phyloP scores from a whole-genome alignment of 1,140 invertebrate species.

The Meloidogyne exigua region DNA sequence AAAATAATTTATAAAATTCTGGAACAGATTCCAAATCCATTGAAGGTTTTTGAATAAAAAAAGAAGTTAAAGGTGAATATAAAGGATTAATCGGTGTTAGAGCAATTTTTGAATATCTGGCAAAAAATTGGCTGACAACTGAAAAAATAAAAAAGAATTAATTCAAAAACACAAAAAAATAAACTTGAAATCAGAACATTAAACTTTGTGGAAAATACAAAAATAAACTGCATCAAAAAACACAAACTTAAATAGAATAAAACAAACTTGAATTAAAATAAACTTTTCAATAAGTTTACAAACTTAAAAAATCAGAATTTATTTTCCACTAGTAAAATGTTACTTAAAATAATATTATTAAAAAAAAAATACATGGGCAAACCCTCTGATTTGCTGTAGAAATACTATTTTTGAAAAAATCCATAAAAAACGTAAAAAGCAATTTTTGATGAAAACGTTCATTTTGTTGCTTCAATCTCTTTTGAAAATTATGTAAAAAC shows the following conservation, averaged over 20 bases:
- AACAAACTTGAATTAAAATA: not conserved
- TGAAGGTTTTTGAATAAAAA: constrained; percentile 49
- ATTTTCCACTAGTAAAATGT: too few species aligned
- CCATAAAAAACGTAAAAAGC: constrained; percentile 42
- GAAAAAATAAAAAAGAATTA: constrained; percentile 30
- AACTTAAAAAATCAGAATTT: too few species aligned
- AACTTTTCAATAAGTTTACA: not conserved
- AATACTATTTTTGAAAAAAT: constrained; percentile 52
- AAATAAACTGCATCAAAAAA: too few species aligned
- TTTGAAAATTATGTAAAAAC: constrained; percentile 32
- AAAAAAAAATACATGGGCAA: constrained; percentile 34
- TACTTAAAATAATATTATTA: too few species aligned
- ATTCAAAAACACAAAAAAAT: not conserved
- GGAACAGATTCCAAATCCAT: constrained; percentile 52
- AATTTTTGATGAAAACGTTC: constrained; percentile 48
- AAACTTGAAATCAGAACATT: not conserved
- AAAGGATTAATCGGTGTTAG: constrained; percentile 43
- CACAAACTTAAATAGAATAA: too few species aligned
- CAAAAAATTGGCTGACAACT: constrained; percentile 59
- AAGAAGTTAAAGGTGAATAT: constrained; percentile 50
- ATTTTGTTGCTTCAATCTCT: constrained; percentile 38
- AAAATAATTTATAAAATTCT: constrained; percentile 56
- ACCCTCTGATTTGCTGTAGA: constrained; percentile 39
- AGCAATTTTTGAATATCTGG: constrained; percentile 50
- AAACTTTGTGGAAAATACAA: too few species aligned